A percentile compares a stretch with the other conserved stretches of the same genome.
Conservation (phyloP, 1,140 invertebrate species). For the Drosophila insularis region DNA sequence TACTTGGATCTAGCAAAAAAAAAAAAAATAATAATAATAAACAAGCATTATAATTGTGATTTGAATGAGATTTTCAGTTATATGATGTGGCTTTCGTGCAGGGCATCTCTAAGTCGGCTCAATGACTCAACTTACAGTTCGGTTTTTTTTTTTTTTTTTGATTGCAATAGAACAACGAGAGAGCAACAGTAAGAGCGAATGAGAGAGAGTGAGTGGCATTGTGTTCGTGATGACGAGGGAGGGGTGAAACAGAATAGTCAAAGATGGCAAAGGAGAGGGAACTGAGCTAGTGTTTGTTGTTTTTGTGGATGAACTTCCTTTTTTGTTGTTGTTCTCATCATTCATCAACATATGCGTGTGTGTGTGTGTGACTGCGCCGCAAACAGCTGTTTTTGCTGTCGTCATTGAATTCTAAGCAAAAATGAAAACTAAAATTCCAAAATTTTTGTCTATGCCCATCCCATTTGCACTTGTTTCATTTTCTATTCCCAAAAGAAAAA, state of each 20-base stretch:
- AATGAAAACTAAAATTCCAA: constrained; percentile 25
- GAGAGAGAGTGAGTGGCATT: constrained; percentile 34
- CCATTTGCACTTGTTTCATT: constrained; percentile 31
- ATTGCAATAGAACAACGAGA: constrained; percentile 49
- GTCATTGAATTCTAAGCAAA: constrained; percentile 36
- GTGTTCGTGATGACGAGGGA: constrained; percentile 3
- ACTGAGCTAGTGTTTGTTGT: not conserved
- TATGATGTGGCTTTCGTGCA: not conserved
- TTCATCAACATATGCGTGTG: constrained; percentile 49
- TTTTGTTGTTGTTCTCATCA: constrained; percentile 45
- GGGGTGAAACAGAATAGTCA: constrained; percentile 4
- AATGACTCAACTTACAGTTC: not conserved
- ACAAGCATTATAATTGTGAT: no score
- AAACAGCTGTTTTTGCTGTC: constrained; percentile 54
- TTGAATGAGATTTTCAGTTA: not conserved
- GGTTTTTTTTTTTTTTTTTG: constrained; percentile 23
- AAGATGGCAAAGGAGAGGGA: constrained; percentile 26
- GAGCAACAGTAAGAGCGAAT: constrained; percentile 31
- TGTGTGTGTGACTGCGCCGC: constrained; percentile 1
- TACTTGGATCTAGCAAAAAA: no score
- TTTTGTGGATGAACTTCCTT: constrained; percentile 13
- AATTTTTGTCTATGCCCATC: constrained; percentile 37
- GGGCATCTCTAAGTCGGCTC: not conserved
- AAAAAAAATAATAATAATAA: no score
- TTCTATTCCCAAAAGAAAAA: not conserved